These are phyloP conservation scores for Zeugodacus cucurbitae DNA, from an alignment of 1,140 invertebrate genomes.

Conservation along the genomic window DNA sequence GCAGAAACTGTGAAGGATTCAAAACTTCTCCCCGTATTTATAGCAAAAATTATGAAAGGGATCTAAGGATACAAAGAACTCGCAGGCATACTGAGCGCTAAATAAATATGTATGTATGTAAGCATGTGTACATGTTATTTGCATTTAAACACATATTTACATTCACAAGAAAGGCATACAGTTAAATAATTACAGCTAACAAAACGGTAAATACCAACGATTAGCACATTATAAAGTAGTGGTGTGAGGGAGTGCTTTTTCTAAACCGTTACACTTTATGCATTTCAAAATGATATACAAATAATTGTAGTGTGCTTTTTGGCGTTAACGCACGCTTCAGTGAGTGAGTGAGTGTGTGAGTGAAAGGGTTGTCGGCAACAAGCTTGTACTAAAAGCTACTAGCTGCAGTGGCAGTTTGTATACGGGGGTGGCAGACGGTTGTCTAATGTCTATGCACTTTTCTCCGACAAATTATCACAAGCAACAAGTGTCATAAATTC, in stretches of 20 bases:
- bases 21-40: not conserved
- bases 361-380: not conserved
- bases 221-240: not conserved
- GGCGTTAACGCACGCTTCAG: slow-evolving; percentile 21
- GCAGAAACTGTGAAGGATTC: slow-evolving; percentile 8
- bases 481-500: slow-evolving; percentile 36
- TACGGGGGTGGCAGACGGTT: not conserved
- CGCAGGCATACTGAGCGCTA: not conserved
- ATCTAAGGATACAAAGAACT: not conserved
- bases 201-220: slow-evolving; percentile 57
- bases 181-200: slow-evolving; percentile 60
- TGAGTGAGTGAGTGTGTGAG: not conserved
- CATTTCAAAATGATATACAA: slow-evolving; percentile 38
- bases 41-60: not conserved
- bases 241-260: slow-evolving; percentile 47
- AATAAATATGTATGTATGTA: not conserved
- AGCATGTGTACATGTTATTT: too few species aligned
- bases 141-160: not conserved
- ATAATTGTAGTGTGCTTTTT: slow-evolving; percentile 40
- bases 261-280: slow-evolving; percentile 59
- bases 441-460: not conserved
- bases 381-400: not conserved
- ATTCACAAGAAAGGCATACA: slow-evolving; percentile 45
- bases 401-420: not conserved
- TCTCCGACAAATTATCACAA: not conserved